Evolutionary conservation across 2,888 invertebrate genomes (phyloP), one percentile per base, ranked within the genome.

Genomic region (Iphiclides podalirius): DNA sequence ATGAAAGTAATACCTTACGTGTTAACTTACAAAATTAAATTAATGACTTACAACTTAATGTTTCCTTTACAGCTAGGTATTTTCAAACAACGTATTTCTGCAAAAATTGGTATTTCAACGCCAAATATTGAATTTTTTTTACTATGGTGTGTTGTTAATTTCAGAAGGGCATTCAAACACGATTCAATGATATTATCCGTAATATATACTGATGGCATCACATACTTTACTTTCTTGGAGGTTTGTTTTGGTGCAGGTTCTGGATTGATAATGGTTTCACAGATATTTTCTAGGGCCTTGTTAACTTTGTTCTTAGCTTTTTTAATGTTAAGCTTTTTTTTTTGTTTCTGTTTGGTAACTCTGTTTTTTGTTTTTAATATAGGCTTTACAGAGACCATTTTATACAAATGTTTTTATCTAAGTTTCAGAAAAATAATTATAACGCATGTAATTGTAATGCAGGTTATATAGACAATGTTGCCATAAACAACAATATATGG

Each of bases 11-110:
- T n/a, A n/a, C n/a, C n/a, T n/a, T n/a, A n/a, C n/a, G n/a, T n/a
- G n/a, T n/a, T n/a, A n/a, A n/a, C n/a, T n/a, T n/a, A n/a, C n/a
- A n/a, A 31, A 13, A 2, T 31, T 9, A 11, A 11, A 1, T 11
- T 14, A 31, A 48, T 42, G 63, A 90, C 92, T 90, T 81, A 93
- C 91, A 94, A 78, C 73, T 92, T 91, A 2, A 93, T 75, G 57
- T 92, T 90, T 47, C 91, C 90, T 47, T 79, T 88, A 1, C 91
- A 81, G 55, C 89, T 90, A 17, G 93, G 91, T 45, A 94, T 90
- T 81, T 93, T 94, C 28, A 93, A 90, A 51, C 91, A 89, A 16
- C 83, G 85, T 15, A 93, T 78, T 78, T 91, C 91, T 40, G 92
- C 75, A 66, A 91, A 91, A 63, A 93, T 79, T 8, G 90, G 87